Evolutionary conservation across 2,797 vertebrate species (phyloP).

Genomic region (Typhlichthys subterraneus): DNA sequence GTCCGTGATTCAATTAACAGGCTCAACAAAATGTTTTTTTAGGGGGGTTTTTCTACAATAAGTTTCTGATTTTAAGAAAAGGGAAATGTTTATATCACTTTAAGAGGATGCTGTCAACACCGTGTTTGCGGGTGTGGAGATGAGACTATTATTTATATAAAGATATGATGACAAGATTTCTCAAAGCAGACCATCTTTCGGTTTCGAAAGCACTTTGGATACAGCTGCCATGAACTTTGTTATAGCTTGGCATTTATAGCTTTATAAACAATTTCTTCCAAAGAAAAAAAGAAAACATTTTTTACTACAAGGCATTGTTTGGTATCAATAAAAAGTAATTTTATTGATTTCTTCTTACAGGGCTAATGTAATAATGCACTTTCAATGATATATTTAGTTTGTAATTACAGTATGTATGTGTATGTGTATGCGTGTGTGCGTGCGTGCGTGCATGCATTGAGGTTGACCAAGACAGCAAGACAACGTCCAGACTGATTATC

Average conservation of each 20-base stretch:
- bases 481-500: conserved; percentile 21
- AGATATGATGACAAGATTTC: conserved; percentile 69
- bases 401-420: not conserved
- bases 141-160: conserved; percentile 74
- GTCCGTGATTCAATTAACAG: not conserved
- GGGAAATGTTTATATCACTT: conserved; percentile 41
- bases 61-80: conserved; percentile 37
- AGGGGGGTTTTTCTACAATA: conserved; percentile 14
- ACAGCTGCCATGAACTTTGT: conserved; percentile 36
- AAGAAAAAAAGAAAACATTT: conserved; percentile 43
- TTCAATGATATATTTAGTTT: conserved; percentile 66
- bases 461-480: conserved; percentile 45
- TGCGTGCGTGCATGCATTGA: conserved; percentile 35
- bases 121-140: conserved; percentile 38
- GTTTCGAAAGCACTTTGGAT: conserved; percentile 78
- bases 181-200: conserved; percentile 53
- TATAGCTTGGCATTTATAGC: conserved; percentile 23
- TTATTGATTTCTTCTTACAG: conserved; percentile 67
- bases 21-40: not conserved
- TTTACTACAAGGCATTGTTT: conserved; percentile 43
- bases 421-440: conserved; percentile 11
- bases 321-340: conserved; percentile 57
- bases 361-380: conserved; percentile 76
- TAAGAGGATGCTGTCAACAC: conserved; percentile 43
- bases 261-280: conserved; percentile 32